phyloP scores from a whole-genome alignment of 2,888 invertebrate genomes.

The Lasius platythorax region DNA sequence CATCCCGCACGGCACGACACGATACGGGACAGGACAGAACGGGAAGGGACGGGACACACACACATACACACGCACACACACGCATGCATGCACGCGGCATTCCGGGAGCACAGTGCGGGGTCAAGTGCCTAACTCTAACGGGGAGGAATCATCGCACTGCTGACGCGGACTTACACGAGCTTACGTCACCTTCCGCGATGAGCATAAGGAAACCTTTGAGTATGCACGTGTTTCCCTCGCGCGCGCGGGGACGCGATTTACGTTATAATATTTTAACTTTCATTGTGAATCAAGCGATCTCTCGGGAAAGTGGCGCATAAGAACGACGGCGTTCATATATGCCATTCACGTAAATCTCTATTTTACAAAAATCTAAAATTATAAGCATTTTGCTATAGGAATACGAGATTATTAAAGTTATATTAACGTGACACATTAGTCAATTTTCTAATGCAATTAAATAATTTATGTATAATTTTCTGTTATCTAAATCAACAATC shows the following conservation, averaged over 20 bases:
- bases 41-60: not conserved
- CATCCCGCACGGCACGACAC: conserved; percentile 29
- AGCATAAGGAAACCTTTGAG: conserved; percentile 6
- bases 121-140: conserved; percentile 56
- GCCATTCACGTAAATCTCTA: not conserved
- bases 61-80: not conserved
- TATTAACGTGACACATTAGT: not conserved
- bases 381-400: not conserved
- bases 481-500: not conserved
- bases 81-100: conserved; percentile 38
- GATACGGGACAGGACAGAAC: not conserved
- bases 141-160: conserved; percentile 49
- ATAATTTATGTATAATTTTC: not conserved
- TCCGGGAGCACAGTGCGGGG: conserved; percentile 47
- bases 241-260: conserved; percentile 1
- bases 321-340: not conserved
- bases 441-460: not conserved
- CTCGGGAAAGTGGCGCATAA: not conserved
- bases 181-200: conserved; percentile 40
- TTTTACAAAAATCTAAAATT: not conserved
- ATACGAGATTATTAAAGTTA: not conserved
- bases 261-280: conserved; percentile 33
- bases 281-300: conserved; percentile 12
- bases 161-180: conserved; percentile 42
- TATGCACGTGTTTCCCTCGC: not conserved